Percentiles rank a stretch among this genome's conserved stretches.
Conservation (phyloP, 2,113 vertebrate species). For the Heterotis niloticus region DNA sequence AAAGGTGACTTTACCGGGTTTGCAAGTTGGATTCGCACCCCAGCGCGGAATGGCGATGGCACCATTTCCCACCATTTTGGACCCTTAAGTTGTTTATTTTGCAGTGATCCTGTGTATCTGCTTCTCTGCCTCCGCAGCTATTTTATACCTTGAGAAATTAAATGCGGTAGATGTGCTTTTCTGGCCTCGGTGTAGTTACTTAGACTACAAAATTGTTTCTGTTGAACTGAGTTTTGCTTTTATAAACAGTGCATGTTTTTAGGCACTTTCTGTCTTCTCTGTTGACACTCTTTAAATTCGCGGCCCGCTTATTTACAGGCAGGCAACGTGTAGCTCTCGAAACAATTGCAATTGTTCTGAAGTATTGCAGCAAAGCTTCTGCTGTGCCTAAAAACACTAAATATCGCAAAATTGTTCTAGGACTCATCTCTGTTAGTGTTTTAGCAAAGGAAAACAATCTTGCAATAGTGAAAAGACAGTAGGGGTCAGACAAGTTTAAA, state of each 20-base stretch:
- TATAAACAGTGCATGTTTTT: background rate
- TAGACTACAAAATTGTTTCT: background rate
- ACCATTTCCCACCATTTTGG: slow-evolving; percentile 26
- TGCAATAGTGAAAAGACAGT: background rate
- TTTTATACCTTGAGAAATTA: background rate
- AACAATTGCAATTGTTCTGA: too few species aligned
- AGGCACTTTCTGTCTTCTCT: background rate
- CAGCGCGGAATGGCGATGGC: slow-evolving; percentile 10
- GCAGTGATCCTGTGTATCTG: background rate
- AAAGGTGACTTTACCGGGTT: slow-evolving; percentile 43
- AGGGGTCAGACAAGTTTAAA: background rate
- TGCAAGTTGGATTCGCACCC: slow-evolving; percentile 17
- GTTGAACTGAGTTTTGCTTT: background rate
- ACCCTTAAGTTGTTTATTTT: background rate
- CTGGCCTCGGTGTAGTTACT: background rate
- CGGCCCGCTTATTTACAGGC: too few species aligned
- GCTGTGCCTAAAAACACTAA: too few species aligned
- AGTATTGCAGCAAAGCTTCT: too few species aligned
- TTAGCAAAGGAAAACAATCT: too few species aligned
- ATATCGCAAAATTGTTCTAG: too few species aligned
- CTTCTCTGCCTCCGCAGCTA: background rate
- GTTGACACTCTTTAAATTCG: too few species aligned
- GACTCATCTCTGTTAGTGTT: too few species aligned
- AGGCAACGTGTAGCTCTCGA: too few species aligned
- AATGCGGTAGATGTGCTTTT: background rate